Evolutionary conservation across 2,888 invertebrate genomes (phyloP).

Genomic region (Agrilus mali): DNA sequence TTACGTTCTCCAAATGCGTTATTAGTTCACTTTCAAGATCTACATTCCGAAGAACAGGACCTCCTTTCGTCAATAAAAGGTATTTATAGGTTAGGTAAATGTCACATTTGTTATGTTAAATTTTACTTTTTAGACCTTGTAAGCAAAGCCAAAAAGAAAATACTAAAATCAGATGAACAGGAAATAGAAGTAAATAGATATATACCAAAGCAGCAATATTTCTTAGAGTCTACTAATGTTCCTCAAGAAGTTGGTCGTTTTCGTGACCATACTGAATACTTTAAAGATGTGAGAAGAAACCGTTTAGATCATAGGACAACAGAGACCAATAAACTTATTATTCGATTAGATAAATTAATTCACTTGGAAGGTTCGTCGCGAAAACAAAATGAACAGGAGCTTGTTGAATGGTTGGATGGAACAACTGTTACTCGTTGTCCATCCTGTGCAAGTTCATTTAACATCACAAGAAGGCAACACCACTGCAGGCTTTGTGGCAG

Average conservation of each 20-base stretch:
- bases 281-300: slow-evolving; percentile 51
- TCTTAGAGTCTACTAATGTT: slow-evolving; percentile 36
- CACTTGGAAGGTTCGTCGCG: slow-evolving; percentile 57
- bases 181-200: slow-evolving; percentile 48
- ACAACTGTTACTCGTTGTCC: slow-evolving; percentile 81
- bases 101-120: not conserved
- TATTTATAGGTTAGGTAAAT: slow-evolving; percentile 18
- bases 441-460: slow-evolving; percentile 80
- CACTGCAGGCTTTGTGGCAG: slow-evolving; percentile 93
- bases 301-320: slow-evolving; percentile 80
- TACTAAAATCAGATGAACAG: slow-evolving; percentile 61
- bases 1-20: slow-evolving; percentile 72
- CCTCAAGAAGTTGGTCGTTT: slow-evolving; percentile 53
- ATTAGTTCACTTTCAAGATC: slow-evolving; percentile 78
- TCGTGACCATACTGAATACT: slow-evolving; percentile 59
- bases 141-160: slow-evolving; percentile 83
- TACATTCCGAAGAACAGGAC: slow-evolving; percentile 79
- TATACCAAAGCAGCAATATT: slow-evolving; percentile 24
- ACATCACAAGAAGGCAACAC: slow-evolving; percentile 79
- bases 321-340: slow-evolving; percentile 91
- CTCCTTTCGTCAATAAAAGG: slow-evolving; percentile 69
- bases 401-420: slow-evolving; percentile 91
- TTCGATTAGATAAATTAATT: slow-evolving; percentile 83
- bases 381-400: slow-evolving; percentile 59
- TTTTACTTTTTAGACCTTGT: slow-evolving; percentile 42